Conservation (phyloP, 2,797 vertebrate species). For the Gobio occitaniae region DNA sequence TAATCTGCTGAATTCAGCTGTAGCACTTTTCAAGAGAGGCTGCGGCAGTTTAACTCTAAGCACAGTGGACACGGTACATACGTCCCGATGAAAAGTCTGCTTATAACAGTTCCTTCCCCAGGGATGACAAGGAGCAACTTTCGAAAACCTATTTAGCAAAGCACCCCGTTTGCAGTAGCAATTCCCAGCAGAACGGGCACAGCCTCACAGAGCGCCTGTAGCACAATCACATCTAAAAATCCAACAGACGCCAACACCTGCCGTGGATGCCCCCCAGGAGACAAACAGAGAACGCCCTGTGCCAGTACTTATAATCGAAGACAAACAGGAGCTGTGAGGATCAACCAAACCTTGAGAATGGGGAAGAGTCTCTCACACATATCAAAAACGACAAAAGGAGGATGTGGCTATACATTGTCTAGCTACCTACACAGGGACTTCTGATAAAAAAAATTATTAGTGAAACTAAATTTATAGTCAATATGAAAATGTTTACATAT, state of each 20-base stretch:
- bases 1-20: background rate
- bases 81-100: background rate
- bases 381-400: background rate
- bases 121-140: constrained; percentile 35
- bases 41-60: background rate
- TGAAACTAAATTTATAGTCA: background rate
- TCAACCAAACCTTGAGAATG: constrained; percentile 39
- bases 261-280: constrained; percentile 29
- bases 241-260: constrained; percentile 47
- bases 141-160: constrained; percentile 45
- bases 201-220: constrained; percentile 20
- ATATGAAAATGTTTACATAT: background rate
- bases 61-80: constrained; percentile 18
- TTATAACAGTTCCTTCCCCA: constrained; percentile 28
- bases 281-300: constrained; percentile 1
- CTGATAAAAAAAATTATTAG: background rate
- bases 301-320: constrained; percentile 26
- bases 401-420: background rate
- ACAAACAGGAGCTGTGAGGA: constrained; percentile 37
- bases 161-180: constrained; percentile 32
- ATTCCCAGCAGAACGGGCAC: constrained; percentile 23
- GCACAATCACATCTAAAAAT: constrained; percentile 46
- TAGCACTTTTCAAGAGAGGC: background rate
- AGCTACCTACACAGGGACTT: background rate
- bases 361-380: background rate